Evolutionary conservation across 2,888 invertebrate genomes (phyloP).

Genomic region (Drepanosiphum platanoidis): DNA sequence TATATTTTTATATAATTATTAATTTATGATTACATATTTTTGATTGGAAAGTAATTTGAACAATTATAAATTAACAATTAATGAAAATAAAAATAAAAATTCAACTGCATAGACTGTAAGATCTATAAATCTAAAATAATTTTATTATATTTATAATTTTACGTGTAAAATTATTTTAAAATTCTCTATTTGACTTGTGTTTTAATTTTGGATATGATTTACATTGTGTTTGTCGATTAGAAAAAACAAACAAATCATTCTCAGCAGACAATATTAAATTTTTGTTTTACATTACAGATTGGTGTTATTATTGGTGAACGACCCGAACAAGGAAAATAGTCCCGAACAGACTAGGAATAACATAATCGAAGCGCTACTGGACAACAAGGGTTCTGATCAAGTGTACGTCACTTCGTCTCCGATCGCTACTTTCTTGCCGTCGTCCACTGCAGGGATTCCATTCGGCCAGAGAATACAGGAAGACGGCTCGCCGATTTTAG

Average conservation of each 20-base stretch:
- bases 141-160: no score
- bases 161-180: no score
- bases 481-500: slow-evolving; percentile 14
- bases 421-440: background rate
- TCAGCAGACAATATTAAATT: background rate
- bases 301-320: slow-evolving; percentile 80
- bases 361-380: slow-evolving; percentile 46
- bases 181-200: no score
- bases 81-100: no score
- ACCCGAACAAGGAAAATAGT: slow-evolving; percentile 75
- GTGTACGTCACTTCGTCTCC: background rate
- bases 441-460: slow-evolving; percentile 5
- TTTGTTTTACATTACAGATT: slow-evolving; percentile 68
- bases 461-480: slow-evolving; percentile 51
- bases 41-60: no score
- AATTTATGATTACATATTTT: no score
- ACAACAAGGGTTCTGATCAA: background rate
- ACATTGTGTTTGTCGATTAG: no score
- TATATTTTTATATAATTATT: no score
- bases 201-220: no score
- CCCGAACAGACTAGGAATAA: slow-evolving; percentile 65
- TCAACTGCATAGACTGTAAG: no score
- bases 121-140: no score
- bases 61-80: no score
- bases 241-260: background rate